A percentile compares a stretch with the other conserved stretches of the same genome.
phyloP scores from a whole-genome alignment of 2,888 invertebrate genomes.

The Rhimphoctona megacephalus region DNA sequence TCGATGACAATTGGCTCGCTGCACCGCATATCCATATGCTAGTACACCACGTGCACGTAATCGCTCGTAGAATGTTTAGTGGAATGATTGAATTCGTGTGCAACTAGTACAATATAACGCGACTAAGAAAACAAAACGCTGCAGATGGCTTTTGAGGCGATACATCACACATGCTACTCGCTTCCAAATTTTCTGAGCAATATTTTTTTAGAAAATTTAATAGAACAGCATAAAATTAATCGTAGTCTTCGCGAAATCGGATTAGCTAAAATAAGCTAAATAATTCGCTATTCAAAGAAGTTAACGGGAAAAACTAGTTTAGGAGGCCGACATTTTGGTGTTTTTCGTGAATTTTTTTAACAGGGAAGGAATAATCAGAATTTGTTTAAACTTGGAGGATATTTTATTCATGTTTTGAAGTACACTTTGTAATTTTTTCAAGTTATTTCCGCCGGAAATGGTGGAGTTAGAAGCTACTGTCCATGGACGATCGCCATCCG shows the following conservation, averaged over 20 bases:
- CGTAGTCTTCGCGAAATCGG: background rate
- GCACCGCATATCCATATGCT: slow-evolving; percentile 7
- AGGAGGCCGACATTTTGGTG: too few relatives aligned
- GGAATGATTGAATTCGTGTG: slow-evolving; percentile 58
- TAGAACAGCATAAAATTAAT: background rate
- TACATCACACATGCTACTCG: background rate
- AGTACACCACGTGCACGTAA: slow-evolving; percentile 10
- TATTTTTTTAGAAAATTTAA: background rate
- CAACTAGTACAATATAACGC: background rate
- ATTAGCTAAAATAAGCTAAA: background rate
- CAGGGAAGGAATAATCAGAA: too few relatives aligned
- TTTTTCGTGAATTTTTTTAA: too few relatives aligned
- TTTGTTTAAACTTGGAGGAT: too few relatives aligned
- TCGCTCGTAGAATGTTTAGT: slow-evolving; percentile 43
- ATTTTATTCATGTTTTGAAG: too few relatives aligned
- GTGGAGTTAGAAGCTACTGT: too few relatives aligned
- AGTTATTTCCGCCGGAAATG: too few relatives aligned
- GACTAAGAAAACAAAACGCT: background rate
- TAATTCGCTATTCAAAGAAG: background rate
- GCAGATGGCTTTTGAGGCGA: background rate
- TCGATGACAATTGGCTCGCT: slow-evolving; percentile 63
- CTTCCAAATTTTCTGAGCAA: background rate
- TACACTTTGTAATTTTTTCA: too few relatives aligned
- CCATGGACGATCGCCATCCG: too few relatives aligned
- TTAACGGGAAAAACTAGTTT: too few relatives aligned